phyloP scores from a whole-genome alignment of 2,888 invertebrate species.

The Nymphalis c-album region DNA sequence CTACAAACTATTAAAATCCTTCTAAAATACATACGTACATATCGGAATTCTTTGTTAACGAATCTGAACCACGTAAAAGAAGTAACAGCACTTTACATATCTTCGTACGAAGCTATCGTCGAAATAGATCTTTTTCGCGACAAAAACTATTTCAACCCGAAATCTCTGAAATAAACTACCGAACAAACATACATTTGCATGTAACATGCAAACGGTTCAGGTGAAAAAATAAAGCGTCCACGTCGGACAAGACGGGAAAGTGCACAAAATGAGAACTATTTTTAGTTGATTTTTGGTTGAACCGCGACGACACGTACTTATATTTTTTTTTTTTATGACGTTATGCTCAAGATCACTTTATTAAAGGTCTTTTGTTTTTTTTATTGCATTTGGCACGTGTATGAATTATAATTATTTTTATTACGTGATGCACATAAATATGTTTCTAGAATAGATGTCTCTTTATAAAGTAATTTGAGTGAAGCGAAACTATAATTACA shows the following conservation, averaged over 20 bases:
- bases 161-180: conserved; percentile 22
- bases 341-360: neutral
- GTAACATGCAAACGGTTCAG: conserved; percentile 60
- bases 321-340: conserved; percentile 2
- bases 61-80: too few relatives aligned
- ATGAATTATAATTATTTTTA: too few relatives aligned
- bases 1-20: too few relatives aligned
- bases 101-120: neutral
- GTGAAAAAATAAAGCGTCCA: conserved; percentile 61
- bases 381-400: neutral
- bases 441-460: too few relatives aligned
- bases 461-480: too few relatives aligned
- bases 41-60: neutral
- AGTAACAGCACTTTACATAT: conserved; percentile 4
- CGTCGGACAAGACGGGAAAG: conserved; percentile 53
- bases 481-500: too few relatives aligned
- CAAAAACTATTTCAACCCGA: conserved; percentile 24
- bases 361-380: neutral
- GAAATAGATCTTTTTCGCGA: conserved; percentile 10
- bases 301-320: conserved; percentile 45
- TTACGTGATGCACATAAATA: too few relatives aligned
- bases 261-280: conserved; percentile 46
- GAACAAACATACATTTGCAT: conserved; percentile 34
- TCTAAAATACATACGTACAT: too few relatives aligned
- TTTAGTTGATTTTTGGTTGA: conserved; percentile 50